Evolutionary conservation across 2,113 vertebrate genomes (phyloP).

Genomic region (Mionectes macconnelli): DNA sequence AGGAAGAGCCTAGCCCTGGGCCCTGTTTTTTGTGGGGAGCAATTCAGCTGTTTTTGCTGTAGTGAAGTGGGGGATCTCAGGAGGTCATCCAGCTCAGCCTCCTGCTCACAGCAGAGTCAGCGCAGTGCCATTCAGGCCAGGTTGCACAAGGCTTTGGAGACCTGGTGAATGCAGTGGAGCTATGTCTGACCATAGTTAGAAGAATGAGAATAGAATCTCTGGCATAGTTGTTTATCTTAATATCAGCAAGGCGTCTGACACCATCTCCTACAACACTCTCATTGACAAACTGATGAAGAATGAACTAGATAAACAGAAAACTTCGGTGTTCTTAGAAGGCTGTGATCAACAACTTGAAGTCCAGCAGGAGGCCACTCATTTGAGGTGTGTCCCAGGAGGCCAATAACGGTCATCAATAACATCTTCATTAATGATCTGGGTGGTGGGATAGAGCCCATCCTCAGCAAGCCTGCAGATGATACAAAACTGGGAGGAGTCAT

Average conservation of each 20-base stretch:
- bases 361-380: background rate
- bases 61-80: fast-evolving
- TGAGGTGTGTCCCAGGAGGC: fast-evolving
- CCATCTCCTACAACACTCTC: background rate
- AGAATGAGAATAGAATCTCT: background rate
- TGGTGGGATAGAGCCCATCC: background rate
- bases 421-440: background rate
- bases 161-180: background rate
- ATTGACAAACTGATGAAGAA: background rate
- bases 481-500: background rate
- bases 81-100: background rate
- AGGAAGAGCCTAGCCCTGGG: background rate
- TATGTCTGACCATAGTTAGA: background rate
- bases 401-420: background rate
- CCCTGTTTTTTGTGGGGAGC: background rate
- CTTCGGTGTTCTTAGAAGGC: background rate
- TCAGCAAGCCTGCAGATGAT: background rate
- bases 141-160: background rate
- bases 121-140: background rate
- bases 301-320: background rate
- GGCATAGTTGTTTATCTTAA: background rate
- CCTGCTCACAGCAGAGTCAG: background rate
- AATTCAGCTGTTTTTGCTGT: background rate
- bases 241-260: background rate
- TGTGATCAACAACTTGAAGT: background rate